A percentile compares a stretch with the other conserved stretches of the same genome.
Evolutionary conservation across 2,797 vertebrate genomes (phyloP).

Genomic region (Mus caroli): DNA sequence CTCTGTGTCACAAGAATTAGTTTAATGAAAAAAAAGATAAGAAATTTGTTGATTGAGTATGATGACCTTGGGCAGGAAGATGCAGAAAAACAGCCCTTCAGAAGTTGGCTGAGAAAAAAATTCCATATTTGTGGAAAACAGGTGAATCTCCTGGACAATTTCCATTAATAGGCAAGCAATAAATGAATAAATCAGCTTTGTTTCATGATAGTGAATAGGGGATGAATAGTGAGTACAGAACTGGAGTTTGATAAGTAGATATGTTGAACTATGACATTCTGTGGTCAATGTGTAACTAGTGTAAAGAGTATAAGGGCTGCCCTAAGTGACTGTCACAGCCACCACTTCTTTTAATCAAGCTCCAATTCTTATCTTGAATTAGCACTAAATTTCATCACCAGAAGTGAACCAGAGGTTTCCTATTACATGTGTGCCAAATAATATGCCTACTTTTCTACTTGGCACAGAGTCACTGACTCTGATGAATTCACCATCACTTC

Average conservation of each 20-base stretch:
- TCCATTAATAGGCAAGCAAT: background rate
- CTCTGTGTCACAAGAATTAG: background rate
- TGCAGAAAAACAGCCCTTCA: background rate
- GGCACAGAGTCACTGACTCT: background rate
- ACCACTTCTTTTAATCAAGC: background rate
- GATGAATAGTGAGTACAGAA: background rate
- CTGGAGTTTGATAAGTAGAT: background rate
- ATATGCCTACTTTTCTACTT: background rate
- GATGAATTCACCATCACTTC: background rate
- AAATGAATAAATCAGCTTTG: background rate
- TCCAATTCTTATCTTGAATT: background rate
- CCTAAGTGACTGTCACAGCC: background rate
- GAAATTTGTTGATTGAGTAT: background rate
- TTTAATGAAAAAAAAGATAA: constrained; percentile 20
- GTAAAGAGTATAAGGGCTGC: background rate
- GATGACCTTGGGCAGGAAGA: background rate
- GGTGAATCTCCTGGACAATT: background rate
- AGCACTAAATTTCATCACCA: background rate
- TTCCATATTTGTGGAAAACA: background rate
- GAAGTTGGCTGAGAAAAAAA: background rate
- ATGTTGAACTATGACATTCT: background rate
- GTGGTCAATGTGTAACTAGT: fast-evolving
- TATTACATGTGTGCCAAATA: background rate
- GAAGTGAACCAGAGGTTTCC: background rate
- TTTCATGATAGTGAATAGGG: background rate